Evolutionary conservation across 1,140 invertebrate species (phyloP).

Genomic region (Adelges cooleyi): DNA sequence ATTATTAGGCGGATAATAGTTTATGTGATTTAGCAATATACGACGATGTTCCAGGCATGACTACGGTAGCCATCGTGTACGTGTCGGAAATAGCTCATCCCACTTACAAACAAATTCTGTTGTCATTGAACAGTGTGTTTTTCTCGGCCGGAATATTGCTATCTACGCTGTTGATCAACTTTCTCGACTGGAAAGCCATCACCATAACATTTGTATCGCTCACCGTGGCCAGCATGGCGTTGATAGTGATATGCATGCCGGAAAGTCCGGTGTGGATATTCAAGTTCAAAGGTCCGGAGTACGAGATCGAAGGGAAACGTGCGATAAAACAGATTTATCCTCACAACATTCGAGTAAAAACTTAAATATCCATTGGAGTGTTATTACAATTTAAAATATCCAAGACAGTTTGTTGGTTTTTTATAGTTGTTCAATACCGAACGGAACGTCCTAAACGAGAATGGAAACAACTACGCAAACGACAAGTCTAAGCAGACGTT

Average conservation of each 20-base stretch:
- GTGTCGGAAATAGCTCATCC: constrained; percentile 47
- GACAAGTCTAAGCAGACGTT: not conserved
- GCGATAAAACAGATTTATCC: constrained; percentile 2
- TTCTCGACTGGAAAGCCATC: not conserved
- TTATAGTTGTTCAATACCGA: constrained; percentile 13
- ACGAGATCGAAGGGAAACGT: not conserved
- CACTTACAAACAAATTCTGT: constrained; percentile 42
- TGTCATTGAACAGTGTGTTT: constrained; percentile 44
- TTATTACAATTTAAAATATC: too few relatives aligned
- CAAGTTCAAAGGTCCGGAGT: not conserved
- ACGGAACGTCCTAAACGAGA: not conserved
- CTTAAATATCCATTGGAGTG: not conserved
- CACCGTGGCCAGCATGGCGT: constrained; percentile 20
- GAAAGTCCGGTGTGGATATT: constrained; percentile 47
- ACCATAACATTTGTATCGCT: constrained; percentile 37
- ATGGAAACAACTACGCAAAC: too few relatives aligned
- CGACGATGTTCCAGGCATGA: not conserved
- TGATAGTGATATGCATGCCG: constrained; percentile 35
- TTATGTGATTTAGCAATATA: too few relatives aligned
- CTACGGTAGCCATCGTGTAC: constrained; percentile 44
- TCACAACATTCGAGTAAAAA: not conserved
- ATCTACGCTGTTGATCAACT: constrained; percentile 32
- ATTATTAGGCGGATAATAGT: too few relatives aligned
- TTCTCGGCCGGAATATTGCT: constrained; percentile 43
- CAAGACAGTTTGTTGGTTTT: too few relatives aligned